Percentiles rank a stretch among this genome's conserved stretches.
phyloP scores from a whole-genome alignment of 2,113 vertebrate species.

The Fregata magnificens region DNA sequence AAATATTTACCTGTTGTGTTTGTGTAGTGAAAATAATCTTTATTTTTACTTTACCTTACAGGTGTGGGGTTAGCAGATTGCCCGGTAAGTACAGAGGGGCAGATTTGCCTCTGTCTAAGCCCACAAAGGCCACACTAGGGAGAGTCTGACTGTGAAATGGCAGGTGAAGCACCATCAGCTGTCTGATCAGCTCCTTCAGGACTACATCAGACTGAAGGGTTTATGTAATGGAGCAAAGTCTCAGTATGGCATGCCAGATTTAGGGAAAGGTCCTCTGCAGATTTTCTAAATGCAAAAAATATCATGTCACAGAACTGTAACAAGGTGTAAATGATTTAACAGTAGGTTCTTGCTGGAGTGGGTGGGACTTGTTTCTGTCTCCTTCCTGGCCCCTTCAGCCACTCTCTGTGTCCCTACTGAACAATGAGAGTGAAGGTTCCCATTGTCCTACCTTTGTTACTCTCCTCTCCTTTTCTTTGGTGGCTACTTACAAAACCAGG shows the following conservation, averaged over 20 bases:
- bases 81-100: neutral
- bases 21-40: neutral
- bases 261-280: neutral
- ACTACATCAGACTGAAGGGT: neutral
- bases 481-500: neutral
- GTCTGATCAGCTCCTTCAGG: neutral
- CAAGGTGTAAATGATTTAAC: neutral
- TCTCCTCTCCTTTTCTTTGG: neutral
- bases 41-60: neutral
- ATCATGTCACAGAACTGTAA: rapidly evolving
- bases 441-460: neutral
- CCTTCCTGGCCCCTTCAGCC: neutral
- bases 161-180: too few species aligned
- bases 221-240: neutral
- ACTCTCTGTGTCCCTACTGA: neutral
- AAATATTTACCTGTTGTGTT: neutral
- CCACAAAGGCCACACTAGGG: neutral
- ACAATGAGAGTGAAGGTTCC: neutral
- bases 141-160: neutral
- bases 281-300: neutral
- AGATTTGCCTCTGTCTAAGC: neutral
- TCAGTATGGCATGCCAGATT: neutral
- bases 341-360: neutral
- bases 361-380: neutral
- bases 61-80: neutral